Percentiles rank a stretch among this genome's conserved stretches.
Conservation (phyloP, 1,140 invertebrate genomes). For the Stegodyphus dumicola region DNA sequence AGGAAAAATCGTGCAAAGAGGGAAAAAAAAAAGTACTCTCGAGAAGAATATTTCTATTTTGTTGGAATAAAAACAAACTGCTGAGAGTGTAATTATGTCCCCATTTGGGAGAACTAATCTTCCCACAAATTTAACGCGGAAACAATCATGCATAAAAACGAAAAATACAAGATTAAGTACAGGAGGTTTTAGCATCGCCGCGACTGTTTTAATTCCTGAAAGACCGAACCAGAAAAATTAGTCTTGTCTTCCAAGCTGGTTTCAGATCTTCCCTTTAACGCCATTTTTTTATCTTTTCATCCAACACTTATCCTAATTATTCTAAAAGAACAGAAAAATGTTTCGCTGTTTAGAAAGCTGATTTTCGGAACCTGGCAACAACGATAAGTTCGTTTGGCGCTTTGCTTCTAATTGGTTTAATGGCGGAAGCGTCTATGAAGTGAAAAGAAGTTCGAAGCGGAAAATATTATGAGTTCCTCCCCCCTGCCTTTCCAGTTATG, state of each 20-base stretch:
- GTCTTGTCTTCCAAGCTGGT: slow-evolving; percentile 40
- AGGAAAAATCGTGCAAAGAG: slow-evolving; percentile 8
- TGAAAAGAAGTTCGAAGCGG: slow-evolving; percentile 24
- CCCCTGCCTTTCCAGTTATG: neutral
- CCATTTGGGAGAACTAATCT: slow-evolving; percentile 51
- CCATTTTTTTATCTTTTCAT: slow-evolving; percentile 11
- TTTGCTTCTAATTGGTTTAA: slow-evolving; percentile 56
- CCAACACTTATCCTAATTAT: slow-evolving; percentile 57
- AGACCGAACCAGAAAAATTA: slow-evolving; percentile 41
- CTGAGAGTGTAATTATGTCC: slow-evolving; percentile 50
- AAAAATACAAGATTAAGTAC: slow-evolving; percentile 42
- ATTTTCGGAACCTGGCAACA: slow-evolving; percentile 49
- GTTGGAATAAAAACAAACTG: slow-evolving; percentile 19
- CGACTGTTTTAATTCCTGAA: slow-evolving; percentile 56
- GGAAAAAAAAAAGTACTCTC: neutral
- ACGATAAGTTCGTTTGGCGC: slow-evolving; percentile 58
- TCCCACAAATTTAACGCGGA: slow-evolving; percentile 55
- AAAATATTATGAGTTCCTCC: slow-evolving; percentile 6
- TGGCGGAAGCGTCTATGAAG: slow-evolving; percentile 17
- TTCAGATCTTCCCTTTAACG: neutral
- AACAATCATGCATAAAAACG: slow-evolving; percentile 53
- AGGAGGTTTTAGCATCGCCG: slow-evolving; percentile 44
- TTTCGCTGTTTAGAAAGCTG: slow-evolving; percentile 57
- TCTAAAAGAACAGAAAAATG: slow-evolving; percentile 50
- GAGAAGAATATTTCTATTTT: neutral